Base-by-base conservation (phyloP, 2,113 vertebrate genomes). In the Rafetus swinhoei region DNA sequence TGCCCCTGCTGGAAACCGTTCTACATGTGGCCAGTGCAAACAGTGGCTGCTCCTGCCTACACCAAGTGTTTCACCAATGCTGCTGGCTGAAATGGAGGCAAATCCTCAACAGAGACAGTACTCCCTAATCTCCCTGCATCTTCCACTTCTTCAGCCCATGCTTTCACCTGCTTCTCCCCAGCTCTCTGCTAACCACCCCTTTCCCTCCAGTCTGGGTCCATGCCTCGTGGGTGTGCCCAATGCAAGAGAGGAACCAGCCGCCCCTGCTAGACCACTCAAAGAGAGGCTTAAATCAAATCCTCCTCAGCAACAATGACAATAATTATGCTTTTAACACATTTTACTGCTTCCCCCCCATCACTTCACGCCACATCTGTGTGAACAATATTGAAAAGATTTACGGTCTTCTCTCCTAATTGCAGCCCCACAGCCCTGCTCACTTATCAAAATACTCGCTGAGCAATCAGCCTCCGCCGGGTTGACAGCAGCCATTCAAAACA, bases 401-500 rank as follows among this genome's bases (percentile, higher is more conserved):
- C 96, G 98, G 96, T 97, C 98, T 98, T 98, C 98, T 98, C 97
- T 97, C 96, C 96, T 99, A 99, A 99, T 99, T 98, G 98, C 97
- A 98, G 98, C 97, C 98, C 97, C 97, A 93, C 97, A 98, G 98
- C 97, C 97, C 94, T 91, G 97, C 96, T 95, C 97, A 97, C 98
- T 98, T 98, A 98, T 98, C 98, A 98, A 98, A 98, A 98, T 98
- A 98, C 98, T 98, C 98, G 98, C 98, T 99, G 98, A 99, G 98
- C 97, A 97, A 98, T 98, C 98, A 98, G 88, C 92, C 97, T 95
- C 88, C 24, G 97, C 97, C 97, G 97, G 96, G 97, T 97, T 97
- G 98, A 98, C 98, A 98, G 98, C 97, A 98, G 98, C 98, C 98
- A 97, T 97, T 98, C 97, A 97, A 97, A 96, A 97, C 94, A 97